Evolutionary conservation across 2,888 invertebrate species (phyloP), one percentile per base, ranked within the genome.

Genomic region (Empis stercorea): DNA sequence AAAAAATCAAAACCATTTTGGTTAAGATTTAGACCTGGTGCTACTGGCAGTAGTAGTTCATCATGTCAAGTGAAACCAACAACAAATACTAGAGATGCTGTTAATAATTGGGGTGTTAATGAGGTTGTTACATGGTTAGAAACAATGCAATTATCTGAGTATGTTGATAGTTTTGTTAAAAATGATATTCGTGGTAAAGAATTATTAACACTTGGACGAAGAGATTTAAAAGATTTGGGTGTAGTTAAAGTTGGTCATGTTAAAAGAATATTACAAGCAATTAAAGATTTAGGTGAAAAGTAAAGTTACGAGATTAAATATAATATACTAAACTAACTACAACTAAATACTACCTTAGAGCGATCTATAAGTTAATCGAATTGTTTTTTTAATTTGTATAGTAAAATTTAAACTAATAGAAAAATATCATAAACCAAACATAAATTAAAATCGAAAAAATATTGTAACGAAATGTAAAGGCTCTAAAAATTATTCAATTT

Each of bases 221-320:
- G 92, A 14, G 89, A 91, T 65, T 74, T 89, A 5, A 81, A 92
- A 64, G 96, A 96, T 55, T 75, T 96, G 41, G 95, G 95, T 10
- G 84, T 96, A 46, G 84, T 84, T 10, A 96, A 96, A 72, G 89
- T 96, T 44, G 96, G 96, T 1, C 96, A 96, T 66, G 84, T 95
- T 30, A 96, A 96, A 71, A 79, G 96, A 61, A 87, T 97, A 56
- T 79, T 93, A 54, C 89, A 92, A 66, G 92, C 88, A 17, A 88
- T 94, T 52, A 87, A 88, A 70, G 93, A 94, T 66, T 71, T 87
- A 39, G 61, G 60, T 41, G 64, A 64, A 48, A 65, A 63, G 52
- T 69, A 63, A 60, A 27, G 5, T n/a, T n/a, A n/a, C n/a, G n/a
- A n/a, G n/a, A n/a, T n/a, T n/a, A n/a, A n/a, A n/a, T n/a, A n/a